Conservation (phyloP, 2,888 invertebrate species). For the Anodontia alba region DNA sequence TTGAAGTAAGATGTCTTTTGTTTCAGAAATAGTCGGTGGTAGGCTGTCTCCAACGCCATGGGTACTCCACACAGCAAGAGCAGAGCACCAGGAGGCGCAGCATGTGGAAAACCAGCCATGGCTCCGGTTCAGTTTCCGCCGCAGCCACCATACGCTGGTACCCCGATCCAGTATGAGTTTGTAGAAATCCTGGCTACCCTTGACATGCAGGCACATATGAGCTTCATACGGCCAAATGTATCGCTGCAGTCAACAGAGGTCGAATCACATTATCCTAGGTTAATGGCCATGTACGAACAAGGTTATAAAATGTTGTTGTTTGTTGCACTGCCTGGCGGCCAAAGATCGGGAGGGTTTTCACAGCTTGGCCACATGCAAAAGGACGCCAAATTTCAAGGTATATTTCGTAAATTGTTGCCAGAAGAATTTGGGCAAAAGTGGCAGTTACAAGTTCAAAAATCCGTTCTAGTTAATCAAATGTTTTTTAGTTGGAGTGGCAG, state of each 20-base stretch:
- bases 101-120: background rate
- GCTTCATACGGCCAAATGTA: slow-evolving; percentile 42
- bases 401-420: slow-evolving; percentile 68
- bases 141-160: slow-evolving; percentile 70
- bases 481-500: slow-evolving; percentile 40
- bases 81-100: background rate
- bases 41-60: background rate
- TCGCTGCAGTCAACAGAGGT: slow-evolving; percentile 38
- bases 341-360: slow-evolving; percentile 43
- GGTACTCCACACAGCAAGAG: background rate
- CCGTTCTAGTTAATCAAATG: slow-evolving; percentile 56
- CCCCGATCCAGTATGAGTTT: slow-evolving; percentile 65
- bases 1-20: too few relatives aligned
- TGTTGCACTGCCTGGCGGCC: slow-evolving; percentile 42
- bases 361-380: slow-evolving; percentile 47
- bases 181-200: slow-evolving; percentile 62
- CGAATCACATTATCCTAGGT: slow-evolving; percentile 44
- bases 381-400: slow-evolving; percentile 66
- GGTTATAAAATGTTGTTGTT: slow-evolving; percentile 56
- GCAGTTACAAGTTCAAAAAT: slow-evolving; percentile 77
- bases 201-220: slow-evolving; percentile 38
- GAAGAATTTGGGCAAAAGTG: slow-evolving; percentile 65
- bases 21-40: too few relatives aligned
- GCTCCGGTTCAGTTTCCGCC: slow-evolving; percentile 26
- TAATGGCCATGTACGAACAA: slow-evolving; percentile 43